Conservation (phyloP, 2,797 vertebrate species). For the Anabas testudineus region DNA sequence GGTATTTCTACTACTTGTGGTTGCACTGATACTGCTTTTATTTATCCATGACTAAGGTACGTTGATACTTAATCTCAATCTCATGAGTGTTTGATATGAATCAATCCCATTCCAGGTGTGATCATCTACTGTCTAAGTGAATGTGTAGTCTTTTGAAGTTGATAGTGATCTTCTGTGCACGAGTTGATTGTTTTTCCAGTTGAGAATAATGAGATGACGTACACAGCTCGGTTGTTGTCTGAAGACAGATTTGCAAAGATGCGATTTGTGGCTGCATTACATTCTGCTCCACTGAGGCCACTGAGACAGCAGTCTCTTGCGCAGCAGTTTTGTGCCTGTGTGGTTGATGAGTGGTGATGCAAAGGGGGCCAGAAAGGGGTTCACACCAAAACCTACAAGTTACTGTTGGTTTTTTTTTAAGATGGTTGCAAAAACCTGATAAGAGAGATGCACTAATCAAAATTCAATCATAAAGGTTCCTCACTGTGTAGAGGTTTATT, state of each 20-base stretch:
- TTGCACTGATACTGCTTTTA: not conserved
- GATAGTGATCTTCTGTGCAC: not conserved
- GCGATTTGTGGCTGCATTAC: conserved; percentile 1
- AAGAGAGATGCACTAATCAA: not conserved
- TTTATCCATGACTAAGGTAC: not conserved
- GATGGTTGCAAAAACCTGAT: not conserved
- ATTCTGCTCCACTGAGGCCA: conserved; percentile 2
- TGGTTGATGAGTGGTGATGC: not conserved
- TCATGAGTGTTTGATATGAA: not conserved
- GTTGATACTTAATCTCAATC: not conserved
- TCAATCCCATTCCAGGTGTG: not conserved
- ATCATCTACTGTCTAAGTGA: too few relatives aligned
- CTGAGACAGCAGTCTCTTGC: not conserved
- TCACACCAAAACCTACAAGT: not conserved
- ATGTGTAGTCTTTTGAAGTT: not conserved
- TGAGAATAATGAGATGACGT: not conserved
- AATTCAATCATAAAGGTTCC: too few relatives aligned
- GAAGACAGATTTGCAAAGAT: not conserved
- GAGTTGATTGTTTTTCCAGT: conserved; percentile 1
- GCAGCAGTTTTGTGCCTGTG: not conserved
- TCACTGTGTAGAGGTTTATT: not conserved
- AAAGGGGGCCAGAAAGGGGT: too few relatives aligned
- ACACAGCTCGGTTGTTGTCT: not conserved
- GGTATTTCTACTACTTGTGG: not conserved
- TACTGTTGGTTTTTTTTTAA: not conserved